Evolutionary conservation across 2,797 vertebrate genomes (phyloP), one percentile per base, ranked within the genome.

Genomic region (Chelmon rostratus): DNA sequence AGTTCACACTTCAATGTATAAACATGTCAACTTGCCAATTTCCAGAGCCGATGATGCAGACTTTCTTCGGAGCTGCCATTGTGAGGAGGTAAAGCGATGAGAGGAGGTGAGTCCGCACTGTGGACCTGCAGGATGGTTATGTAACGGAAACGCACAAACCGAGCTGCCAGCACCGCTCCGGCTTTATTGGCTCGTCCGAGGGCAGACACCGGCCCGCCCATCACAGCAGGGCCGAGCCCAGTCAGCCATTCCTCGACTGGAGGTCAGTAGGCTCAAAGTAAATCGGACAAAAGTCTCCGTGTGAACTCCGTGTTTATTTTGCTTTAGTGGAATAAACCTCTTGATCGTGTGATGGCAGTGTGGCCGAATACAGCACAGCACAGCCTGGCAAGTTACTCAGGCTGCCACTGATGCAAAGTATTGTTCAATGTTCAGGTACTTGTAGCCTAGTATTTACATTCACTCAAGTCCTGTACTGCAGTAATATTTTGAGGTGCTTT

Each of bases 31-130:
- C 88, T 96, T 93, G 95, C 98, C 98, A 99, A 92, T 99, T 99
- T 76, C 98, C 98, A 0, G 98, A 99, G 89, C 98, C 98, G 73
- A 99, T 93, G 89, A 99, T 90, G 95, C 98, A 99, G 80, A 98
- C 96, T 90, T 95, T 98, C 93, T 95, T 95, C 25, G 92, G 85
- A 82, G 92, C 83, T 90, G 92, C 92, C 95, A 96, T 96, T 8
- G 73, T 77, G 76, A 81, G 56, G 79, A 57, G 38, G 33, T 61
- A 33, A 44, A 40, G 10, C 40, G 71, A 16, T 23, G 73, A 58
- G 37, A 18, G 58, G 68, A 40, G 69, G 57, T 25, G 61, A 52
- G 58, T 47, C 28, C 11, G 57, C 61, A 40, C 57, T 44, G 63
- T 13, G 67, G 31, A 79, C 37, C 78, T 23, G 88, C 86, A 72